Evolutionary conservation across 2,797 vertebrate species (phyloP).

Genomic region (Notolabrus celidotus): DNA sequence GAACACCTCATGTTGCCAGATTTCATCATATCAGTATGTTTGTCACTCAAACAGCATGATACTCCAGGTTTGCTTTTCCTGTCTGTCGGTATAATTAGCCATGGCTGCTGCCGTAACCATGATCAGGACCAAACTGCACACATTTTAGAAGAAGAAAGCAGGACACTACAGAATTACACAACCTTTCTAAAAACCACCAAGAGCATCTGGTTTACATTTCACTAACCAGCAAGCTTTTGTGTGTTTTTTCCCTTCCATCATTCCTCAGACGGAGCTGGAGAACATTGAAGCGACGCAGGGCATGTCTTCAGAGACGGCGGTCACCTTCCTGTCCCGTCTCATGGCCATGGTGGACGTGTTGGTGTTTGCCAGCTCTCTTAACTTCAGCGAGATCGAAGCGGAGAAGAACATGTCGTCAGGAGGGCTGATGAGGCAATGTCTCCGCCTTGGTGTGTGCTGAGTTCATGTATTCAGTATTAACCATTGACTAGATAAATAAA

Average conservation of each 20-base stretch:
- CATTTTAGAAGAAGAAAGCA: conserved; percentile 9
- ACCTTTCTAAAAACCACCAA: conserved; percentile 12
- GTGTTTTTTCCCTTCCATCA: conserved; percentile 13
- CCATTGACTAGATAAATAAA: background rate
- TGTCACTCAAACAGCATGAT: conserved; percentile 69
- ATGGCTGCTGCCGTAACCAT: conserved; percentile 33
- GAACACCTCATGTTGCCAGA: conserved; percentile 68
- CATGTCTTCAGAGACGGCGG: conserved; percentile 98
- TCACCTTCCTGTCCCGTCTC: conserved; percentile 97
- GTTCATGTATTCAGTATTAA: conserved; percentile 28
- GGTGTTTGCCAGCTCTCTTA: conserved; percentile 98
- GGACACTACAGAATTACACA: background rate
- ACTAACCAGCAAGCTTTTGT: conserved; percentile 53
- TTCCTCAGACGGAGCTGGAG: conserved; percentile 95
- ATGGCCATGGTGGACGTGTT: conserved; percentile 99
- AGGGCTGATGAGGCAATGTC: conserved; percentile 98
- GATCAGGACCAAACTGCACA: conserved; percentile 25
- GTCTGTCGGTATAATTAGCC: conserved; percentile 43
- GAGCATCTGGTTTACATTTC: conserved; percentile 1
- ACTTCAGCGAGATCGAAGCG: conserved; percentile 99
- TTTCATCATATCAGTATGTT: conserved; percentile 53
- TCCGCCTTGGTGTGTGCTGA: conserved; percentile 89
- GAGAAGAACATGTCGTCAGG: conserved; percentile 99
- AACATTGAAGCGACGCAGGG: conserved; percentile 99
- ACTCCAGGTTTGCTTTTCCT: conserved; percentile 43